phyloP scores from a whole-genome alignment of 1,140 invertebrate genomes.

The Thereuonema tuberculata region DNA sequence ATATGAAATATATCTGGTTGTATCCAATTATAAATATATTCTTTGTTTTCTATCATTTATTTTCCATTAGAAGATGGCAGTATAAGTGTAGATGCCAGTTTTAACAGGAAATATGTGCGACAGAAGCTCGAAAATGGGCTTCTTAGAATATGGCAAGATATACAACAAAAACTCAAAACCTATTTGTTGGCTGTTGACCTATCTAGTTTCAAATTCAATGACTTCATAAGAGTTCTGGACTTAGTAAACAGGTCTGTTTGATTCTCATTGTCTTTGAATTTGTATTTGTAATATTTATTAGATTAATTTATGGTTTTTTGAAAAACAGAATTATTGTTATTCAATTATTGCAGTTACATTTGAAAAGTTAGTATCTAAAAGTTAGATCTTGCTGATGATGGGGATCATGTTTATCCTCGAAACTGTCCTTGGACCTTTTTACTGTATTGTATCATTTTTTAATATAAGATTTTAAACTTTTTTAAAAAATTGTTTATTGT shows the following conservation, averaged over 20 bases:
- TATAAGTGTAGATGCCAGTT: constrained; percentile 14
- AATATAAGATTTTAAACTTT: too few species aligned
- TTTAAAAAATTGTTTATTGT: too few species aligned
- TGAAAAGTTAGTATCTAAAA: not conserved
- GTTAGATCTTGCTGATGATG: not conserved
- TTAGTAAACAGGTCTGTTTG: constrained; percentile 74
- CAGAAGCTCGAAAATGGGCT: constrained; percentile 81
- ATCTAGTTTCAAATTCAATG: constrained; percentile 79
- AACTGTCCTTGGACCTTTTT: not conserved
- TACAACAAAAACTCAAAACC: constrained; percentile 75
- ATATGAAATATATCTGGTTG: too few species aligned
- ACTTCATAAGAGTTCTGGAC: constrained; percentile 80
- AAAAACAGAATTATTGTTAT: not conserved
- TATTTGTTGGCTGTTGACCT: constrained; percentile 61
- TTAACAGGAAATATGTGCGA: constrained; percentile 60
- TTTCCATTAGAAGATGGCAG: not conserved
- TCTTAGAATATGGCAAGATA: constrained; percentile 79
- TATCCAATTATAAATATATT: too few species aligned
- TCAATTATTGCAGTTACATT: not conserved
- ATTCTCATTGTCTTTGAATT: too few species aligned
- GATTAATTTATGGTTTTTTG: not conserved
- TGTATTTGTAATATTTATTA: constrained; percentile 9
- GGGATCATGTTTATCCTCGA: not conserved
- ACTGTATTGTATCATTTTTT: not conserved
- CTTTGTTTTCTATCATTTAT: not conserved